Conservation (phyloP, 2,888 invertebrate genomes). For the Ophion ellenae region DNA sequence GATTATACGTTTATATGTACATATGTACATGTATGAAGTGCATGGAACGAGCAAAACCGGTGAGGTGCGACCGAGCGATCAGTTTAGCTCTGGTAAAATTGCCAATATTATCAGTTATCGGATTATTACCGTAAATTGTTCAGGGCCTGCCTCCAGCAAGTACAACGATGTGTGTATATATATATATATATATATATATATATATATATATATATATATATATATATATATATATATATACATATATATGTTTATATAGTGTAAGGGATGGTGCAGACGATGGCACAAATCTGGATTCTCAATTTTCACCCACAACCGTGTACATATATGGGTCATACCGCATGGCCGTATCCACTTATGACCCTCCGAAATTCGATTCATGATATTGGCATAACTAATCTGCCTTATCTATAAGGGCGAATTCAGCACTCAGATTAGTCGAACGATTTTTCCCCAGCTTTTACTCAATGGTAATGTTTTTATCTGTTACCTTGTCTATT, state of each 20-base stretch:
- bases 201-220: constrained; percentile 12
- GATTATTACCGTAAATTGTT: constrained; percentile 81
- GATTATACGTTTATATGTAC: not conserved
- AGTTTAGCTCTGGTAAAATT: constrained; percentile 76
- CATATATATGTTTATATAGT: not conserved
- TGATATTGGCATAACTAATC: not conserved
- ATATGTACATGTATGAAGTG: constrained; percentile 12
- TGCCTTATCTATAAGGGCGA: not conserved
- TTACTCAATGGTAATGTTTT: not conserved
- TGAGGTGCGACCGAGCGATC: constrained; percentile 69
- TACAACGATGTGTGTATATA: constrained; percentile 18
- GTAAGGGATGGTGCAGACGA: constrained; percentile 5
- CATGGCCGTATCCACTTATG: not conserved
- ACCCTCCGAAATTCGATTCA: not conserved
- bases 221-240: not conserved
- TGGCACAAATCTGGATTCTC: constrained; percentile 50
- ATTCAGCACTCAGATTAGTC: not conserved
- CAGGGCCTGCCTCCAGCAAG: constrained; percentile 75
- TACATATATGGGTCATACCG: constrained; percentile 7
- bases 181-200: constrained; percentile 21
- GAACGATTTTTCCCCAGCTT: not conserved
- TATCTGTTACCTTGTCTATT: not conserved
- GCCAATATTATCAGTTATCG: constrained; percentile 81
- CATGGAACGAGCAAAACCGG: constrained; percentile 42
- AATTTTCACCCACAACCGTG: constrained; percentile 41